Evolutionary conservation across 2,113 vertebrate genomes (phyloP).

Genomic region (Leucopsar rothschildi): DNA sequence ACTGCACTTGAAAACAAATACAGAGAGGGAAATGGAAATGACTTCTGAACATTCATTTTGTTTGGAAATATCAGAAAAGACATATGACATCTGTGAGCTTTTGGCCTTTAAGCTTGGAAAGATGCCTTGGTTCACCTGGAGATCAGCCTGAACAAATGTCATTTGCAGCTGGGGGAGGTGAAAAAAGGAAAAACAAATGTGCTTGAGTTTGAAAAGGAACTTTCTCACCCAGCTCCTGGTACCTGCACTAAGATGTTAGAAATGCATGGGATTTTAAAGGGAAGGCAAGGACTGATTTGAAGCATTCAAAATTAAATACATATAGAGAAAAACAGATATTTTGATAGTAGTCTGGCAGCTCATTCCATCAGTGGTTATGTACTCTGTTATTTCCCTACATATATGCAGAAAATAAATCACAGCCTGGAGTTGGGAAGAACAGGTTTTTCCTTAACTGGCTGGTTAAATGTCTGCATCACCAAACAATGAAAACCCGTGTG

Average conservation of each 20-base stretch:
- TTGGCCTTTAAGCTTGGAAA: not conserved
- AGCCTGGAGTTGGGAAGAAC: not conserved
- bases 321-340: not conserved
- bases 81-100: not conserved
- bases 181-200: not conserved
- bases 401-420: not conserved
- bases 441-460: not conserved
- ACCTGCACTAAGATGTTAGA: not conserved
- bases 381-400: not conserved
- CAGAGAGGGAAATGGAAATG: not conserved
- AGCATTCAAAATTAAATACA: not conserved
- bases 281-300: not conserved
- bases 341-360: not conserved
- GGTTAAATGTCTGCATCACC: not conserved
- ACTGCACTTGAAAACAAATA: not conserved
- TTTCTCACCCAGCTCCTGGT: not conserved
- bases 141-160: not conserved
- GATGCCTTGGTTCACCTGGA: not conserved
- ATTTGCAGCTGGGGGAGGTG: not conserved
- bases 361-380: not conserved
- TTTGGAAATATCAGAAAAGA: not conserved
- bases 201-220: not conserved
- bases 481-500: not conserved
- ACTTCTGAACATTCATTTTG: not conserved
- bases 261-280: rapidly evolving